phyloP scores from a whole-genome alignment of 2,888 invertebrate species.

The Anarsia innoxiella region DNA sequence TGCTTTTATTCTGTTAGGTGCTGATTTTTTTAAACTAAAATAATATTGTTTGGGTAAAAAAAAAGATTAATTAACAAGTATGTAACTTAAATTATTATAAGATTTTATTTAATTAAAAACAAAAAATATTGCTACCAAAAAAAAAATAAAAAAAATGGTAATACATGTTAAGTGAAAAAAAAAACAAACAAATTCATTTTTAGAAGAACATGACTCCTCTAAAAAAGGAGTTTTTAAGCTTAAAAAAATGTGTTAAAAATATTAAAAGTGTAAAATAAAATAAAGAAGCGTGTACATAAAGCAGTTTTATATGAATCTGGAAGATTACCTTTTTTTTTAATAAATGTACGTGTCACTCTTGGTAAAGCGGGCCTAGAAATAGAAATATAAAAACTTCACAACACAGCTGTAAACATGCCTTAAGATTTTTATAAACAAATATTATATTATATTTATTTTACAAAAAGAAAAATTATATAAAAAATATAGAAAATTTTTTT shows the following conservation, averaged over 20 bases:
- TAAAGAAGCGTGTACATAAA: conserved; percentile 20
- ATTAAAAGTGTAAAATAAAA: conserved; percentile 9
- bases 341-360: conserved; percentile 93
- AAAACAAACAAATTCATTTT: too few species aligned
- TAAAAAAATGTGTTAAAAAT: not conserved
- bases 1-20: too few species aligned
- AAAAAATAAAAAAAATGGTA: conserved; percentile 11
- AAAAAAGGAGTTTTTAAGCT: too few species aligned
- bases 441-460: not conserved
- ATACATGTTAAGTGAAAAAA: conserved; percentile 21
- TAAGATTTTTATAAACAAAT: conserved; percentile 4
- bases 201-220: too few species aligned
- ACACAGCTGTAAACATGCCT: conserved; percentile 50
- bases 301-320: conserved; percentile 40
- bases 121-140: too few species aligned
- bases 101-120: too few species aligned
- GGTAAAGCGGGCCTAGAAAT: conserved; percentile 82
- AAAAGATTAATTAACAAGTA: too few species aligned
- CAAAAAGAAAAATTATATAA: too few species aligned
- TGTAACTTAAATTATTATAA: too few species aligned
- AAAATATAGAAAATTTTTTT: not conserved
- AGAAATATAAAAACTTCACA: conserved; percentile 70
- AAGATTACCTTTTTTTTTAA: conserved; percentile 77
- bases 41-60: too few species aligned
- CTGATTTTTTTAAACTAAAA: too few species aligned